phyloP scores from a whole-genome alignment of 2,113 vertebrate genomes.

The Odocoileus hemionus region DNA sequence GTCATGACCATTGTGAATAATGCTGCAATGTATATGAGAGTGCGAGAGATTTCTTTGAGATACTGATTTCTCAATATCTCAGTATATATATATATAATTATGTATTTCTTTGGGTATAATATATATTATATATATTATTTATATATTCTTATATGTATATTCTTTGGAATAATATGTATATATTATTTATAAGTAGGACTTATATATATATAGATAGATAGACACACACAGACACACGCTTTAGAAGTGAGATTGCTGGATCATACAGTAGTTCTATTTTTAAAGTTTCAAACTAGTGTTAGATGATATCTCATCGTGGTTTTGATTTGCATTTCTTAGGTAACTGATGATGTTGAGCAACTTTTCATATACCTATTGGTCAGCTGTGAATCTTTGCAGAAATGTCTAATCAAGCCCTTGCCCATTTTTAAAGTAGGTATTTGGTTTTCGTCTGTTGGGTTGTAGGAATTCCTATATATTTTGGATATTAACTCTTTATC shows the following conservation, averaged over 20 bases:
- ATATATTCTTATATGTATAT: background rate
- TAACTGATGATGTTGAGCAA: background rate
- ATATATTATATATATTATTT: background rate
- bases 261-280: background rate
- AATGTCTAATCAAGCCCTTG: background rate
- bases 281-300: background rate
- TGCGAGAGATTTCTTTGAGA: background rate
- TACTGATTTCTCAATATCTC: background rate
- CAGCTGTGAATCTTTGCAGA: background rate
- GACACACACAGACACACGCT: background rate
- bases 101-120: background rate
- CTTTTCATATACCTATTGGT: background rate
- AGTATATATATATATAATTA: background rate
- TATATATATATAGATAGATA: background rate
- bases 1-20: background rate
- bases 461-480: background rate
- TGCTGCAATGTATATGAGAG: background rate
- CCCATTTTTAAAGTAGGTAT: background rate
- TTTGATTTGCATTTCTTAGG: background rate
- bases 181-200: background rate
- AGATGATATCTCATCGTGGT: background rate
- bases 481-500: background rate
- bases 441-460: background rate
- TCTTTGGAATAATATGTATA: background rate
- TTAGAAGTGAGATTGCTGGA: background rate